These are phyloP conservation scores for Stenodera caucasica DNA, from an alignment of 2,888 invertebrate genomes.

Conservation along the genomic window DNA sequence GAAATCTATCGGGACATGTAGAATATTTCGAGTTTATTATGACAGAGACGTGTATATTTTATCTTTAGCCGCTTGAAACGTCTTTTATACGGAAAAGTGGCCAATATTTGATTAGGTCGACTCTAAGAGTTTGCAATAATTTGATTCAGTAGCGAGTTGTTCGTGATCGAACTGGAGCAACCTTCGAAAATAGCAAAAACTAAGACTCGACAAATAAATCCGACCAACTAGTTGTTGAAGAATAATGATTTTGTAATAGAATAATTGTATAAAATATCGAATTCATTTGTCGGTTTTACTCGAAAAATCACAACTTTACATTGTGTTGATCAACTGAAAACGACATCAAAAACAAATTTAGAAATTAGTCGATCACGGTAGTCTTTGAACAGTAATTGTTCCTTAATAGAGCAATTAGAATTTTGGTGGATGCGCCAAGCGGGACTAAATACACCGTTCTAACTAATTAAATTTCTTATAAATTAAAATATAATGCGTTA, in stretches of 20 bases:
- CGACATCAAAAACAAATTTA: no score
- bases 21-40: neutral
- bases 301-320: no score
- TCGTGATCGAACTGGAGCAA: neutral
- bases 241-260: no score
- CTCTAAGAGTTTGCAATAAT: neutral
- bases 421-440: neutral
- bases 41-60: neutral
- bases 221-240: neutral
- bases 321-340: no score
- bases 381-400: no score
- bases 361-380: no score
- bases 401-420: no score
- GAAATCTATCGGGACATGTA: neutral
- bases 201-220: neutral
- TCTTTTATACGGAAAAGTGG: neutral
- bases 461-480: no score
- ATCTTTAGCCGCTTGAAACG: neutral
- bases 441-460: no score
- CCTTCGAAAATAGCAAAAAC: neutral
- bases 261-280: no score
- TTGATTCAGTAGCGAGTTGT: neutral
- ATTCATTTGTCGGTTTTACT: no score
- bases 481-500: no score
- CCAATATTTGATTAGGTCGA: constrained; percentile 3